These are phyloP conservation scores for Hippocampus abdominalis DNA, from an alignment of 2,113 vertebrate species.

Conservation along the genomic window DNA sequence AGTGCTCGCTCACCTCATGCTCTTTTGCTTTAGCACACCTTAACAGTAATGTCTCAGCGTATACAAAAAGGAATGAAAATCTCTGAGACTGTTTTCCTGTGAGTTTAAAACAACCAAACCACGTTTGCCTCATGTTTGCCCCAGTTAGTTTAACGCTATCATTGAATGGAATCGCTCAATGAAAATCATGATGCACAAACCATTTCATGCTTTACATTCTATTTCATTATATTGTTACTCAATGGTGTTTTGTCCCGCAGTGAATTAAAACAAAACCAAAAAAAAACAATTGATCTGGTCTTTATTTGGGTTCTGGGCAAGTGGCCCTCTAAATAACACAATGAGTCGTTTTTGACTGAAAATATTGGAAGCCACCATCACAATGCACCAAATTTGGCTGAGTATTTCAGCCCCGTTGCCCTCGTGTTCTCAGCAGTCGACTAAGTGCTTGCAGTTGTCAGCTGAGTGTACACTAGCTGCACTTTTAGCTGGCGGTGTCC, in stretches of 20 bases:
- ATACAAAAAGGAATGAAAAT: conserved; percentile 33
- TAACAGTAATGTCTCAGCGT: conserved; percentile 36
- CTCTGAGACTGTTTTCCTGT: conserved; percentile 6
- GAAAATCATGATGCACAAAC: too few species aligned
- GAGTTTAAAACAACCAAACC: too few species aligned
- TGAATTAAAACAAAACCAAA: background rate
- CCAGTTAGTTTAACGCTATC: too few species aligned
- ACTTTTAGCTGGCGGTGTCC: conserved; percentile 62
- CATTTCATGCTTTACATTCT: too few species aligned
- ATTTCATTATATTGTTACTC: too few species aligned
- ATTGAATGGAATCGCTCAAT: too few species aligned
- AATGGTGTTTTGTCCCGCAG: background rate
- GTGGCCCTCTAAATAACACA: conserved; percentile 42
- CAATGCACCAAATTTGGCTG: conserved; percentile 46
- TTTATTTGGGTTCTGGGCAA: background rate
- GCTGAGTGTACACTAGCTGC: conserved; percentile 61
- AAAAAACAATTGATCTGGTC: background rate
- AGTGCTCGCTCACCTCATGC: conserved; percentile 37
- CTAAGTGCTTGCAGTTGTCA: conserved; percentile 70
- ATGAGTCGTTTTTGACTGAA: conserved; percentile 43
- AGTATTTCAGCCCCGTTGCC: conserved; percentile 30
- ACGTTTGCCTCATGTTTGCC: too few species aligned
- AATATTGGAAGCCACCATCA: conserved; percentile 55
- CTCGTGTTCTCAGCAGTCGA: conserved; percentile 62
- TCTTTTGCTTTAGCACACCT: conserved; percentile 53